Percentiles rank a stretch among this genome's conserved stretches.
phyloP scores from a whole-genome alignment of 1,140 invertebrate species.

The Oryctes rhinoceros region DNA sequence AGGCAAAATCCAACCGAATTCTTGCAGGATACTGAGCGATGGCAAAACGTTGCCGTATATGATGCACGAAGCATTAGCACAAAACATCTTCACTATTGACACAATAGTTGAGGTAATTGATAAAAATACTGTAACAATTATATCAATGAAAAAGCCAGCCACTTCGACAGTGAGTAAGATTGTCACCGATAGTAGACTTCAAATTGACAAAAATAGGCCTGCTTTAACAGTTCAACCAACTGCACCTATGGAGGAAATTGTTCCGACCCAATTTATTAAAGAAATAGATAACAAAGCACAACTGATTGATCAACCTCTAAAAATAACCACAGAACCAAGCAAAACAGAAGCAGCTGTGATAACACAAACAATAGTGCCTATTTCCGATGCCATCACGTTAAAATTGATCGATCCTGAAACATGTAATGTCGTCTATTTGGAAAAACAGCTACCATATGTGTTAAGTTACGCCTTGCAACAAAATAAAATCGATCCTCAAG shows the following conservation, averaged over 20 bases:
- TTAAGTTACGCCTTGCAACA: constrained; percentile 67
- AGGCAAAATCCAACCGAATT: constrained; percentile 76
- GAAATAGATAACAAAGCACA: neutral
- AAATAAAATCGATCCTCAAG: constrained; percentile 71
- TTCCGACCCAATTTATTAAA: neutral
- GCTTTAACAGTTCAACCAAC: neutral
- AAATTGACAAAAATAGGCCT: neutral
- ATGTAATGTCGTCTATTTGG: constrained; percentile 71
- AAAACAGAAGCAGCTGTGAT: constrained; percentile 1
- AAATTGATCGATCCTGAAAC: constrained; percentile 77
- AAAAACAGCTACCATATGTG: constrained; percentile 66
- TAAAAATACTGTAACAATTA: constrained; percentile 61
- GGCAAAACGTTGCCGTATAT: constrained; percentile 67
- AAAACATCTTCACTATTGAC: constrained; percentile 71
- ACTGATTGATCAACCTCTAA: neutral
- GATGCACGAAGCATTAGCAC: constrained; percentile 70
- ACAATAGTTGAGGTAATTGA: constrained; percentile 72
- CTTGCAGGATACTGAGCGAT: constrained; percentile 71
- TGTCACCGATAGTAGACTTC: neutral
- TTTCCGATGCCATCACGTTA: constrained; percentile 77
- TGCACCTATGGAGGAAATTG: neutral
- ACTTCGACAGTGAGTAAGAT: neutral
- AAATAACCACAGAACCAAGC: neutral
- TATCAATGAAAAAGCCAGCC: neutral
- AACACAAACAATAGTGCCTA: constrained; percentile 48